Evolutionary conservation across 2,113 vertebrate genomes (phyloP), one percentile per base, ranked within the genome.

Genomic region (Aptenodytes forsteri): DNA sequence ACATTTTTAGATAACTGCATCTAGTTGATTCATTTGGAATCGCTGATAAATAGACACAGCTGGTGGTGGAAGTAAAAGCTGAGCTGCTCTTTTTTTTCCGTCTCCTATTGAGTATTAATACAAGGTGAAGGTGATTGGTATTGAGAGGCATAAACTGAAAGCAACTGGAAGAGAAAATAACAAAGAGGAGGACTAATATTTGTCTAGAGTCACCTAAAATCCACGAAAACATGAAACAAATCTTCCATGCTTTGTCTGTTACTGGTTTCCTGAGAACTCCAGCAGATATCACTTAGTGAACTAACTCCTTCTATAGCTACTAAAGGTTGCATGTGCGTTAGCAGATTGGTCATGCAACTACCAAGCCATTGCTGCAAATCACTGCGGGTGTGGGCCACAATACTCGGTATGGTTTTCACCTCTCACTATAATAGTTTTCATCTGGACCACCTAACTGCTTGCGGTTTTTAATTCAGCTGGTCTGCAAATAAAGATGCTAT

Each of bases 391-490:
- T 9, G 40, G 66, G 42, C 78, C 62, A 62, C 70, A 55, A 44
- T 18, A 42, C 26, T 75, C 10, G 3, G 34, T n/a, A 36, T 59
- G 66, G 50, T 83, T 95, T 91, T 91, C 75, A 93, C 73, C 81
- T 94, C 83, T 94, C 54, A 27, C 18, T 38, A 1, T 73, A 93
- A 90, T 70, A 77, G 78, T 86, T 97, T 91, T 94, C 82, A 91
- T 93, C 87, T 93, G 93, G 89, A 90, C 91, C 93, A 86, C 91
- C 95, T 80, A 82, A 80, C 56, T 87, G 87, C 64, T 70, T 22
- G 78, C 2, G 29, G 87, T 27, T 96, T 93, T 80, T 67, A 62
- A 47, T 83, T 92, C 93, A 79, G 62, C 62, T 87, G 40, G 7
- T 80, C 78, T 85, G 77, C 67, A 85, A 89, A 89, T 3, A 90